Evolutionary conservation across 1,140 invertebrate species (phyloP).

Genomic region (Bathynomus jamesi): DNA sequence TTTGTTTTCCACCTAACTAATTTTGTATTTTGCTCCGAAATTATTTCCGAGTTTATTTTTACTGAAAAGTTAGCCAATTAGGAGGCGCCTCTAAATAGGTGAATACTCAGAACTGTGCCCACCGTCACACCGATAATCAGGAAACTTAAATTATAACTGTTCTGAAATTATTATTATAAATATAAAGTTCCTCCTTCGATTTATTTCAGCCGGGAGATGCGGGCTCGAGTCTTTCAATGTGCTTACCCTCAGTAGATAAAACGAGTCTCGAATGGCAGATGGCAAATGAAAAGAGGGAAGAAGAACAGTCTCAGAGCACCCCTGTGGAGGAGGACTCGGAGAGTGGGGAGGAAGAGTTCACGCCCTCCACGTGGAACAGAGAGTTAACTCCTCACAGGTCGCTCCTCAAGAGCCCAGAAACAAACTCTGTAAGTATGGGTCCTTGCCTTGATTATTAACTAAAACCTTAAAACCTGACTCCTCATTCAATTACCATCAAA

Average conservation of each 20-base stretch:
- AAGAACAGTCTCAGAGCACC: conserved; percentile 41
- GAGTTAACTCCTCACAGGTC: conserved; percentile 51
- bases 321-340: conserved; percentile 39
- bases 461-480: too few relatives aligned
- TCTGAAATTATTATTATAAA: too few relatives aligned
- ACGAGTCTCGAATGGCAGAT: not conserved
- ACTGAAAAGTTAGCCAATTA: too few relatives aligned
- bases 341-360: conserved; percentile 48
- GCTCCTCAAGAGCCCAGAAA: conserved; percentile 49
- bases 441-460: not conserved
- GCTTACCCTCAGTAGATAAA: not conserved
- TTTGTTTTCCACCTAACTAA: too few relatives aligned
- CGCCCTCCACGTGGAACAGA: conserved; percentile 53
- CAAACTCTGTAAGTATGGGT: conserved; percentile 43
- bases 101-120: too few relatives aligned
- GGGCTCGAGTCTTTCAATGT: not conserved
- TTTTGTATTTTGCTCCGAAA: too few relatives aligned
- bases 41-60: too few relatives aligned
- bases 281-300: conserved; percentile 38
- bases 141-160: too few relatives aligned
- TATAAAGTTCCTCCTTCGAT: too few relatives aligned
- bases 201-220: not conserved
- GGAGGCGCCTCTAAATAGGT: too few relatives aligned
- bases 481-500: too few relatives aligned
- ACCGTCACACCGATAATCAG: too few relatives aligned